Percentiles rank a stretch among this genome's conserved stretches.
Evolutionary conservation across 2,113 vertebrate species (phyloP).

Genomic region (Odocoileus virginianus): DNA sequence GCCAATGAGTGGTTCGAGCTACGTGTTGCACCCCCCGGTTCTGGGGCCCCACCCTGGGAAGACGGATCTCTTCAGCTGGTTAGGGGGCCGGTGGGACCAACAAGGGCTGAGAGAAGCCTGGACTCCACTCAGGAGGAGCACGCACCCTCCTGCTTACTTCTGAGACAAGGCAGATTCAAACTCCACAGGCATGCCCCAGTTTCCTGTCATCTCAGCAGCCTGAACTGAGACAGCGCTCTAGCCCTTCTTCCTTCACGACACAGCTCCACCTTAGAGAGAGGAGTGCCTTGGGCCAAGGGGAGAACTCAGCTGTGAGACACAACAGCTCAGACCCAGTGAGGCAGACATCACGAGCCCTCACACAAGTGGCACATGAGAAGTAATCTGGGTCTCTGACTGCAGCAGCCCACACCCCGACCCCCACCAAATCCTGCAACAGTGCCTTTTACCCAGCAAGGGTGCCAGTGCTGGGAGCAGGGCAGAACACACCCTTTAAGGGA

Average conservation of each 20-base stretch:
- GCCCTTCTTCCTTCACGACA: not conserved
- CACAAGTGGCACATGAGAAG: too few species aligned
- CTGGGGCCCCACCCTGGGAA: not conserved
- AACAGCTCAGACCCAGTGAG: not conserved
- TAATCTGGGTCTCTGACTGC: not conserved
- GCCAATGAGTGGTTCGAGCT: not conserved
- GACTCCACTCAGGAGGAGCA: not conserved
- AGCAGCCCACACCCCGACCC: not conserved
- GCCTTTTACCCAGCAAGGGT: not conserved
- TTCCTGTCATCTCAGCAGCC: not conserved
- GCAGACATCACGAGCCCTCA: not conserved
- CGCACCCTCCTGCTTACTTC: not conserved
- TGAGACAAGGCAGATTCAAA: not conserved
- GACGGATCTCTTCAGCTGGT: not conserved
- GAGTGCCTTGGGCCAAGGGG: not conserved
- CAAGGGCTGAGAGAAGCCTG: not conserved
- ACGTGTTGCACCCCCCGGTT: too few species aligned
- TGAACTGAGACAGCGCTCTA: not conserved
- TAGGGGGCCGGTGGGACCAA: not conserved
- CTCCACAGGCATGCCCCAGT: not conserved
- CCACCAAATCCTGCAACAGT: not conserved
- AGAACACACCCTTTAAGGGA: not conserved
- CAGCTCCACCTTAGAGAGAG: not conserved
- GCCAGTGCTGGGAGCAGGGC: not conserved
- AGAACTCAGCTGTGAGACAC: not conserved